Base-by-base conservation (phyloP, 2,888 invertebrate species). In the Drosophila monieri region DNA sequence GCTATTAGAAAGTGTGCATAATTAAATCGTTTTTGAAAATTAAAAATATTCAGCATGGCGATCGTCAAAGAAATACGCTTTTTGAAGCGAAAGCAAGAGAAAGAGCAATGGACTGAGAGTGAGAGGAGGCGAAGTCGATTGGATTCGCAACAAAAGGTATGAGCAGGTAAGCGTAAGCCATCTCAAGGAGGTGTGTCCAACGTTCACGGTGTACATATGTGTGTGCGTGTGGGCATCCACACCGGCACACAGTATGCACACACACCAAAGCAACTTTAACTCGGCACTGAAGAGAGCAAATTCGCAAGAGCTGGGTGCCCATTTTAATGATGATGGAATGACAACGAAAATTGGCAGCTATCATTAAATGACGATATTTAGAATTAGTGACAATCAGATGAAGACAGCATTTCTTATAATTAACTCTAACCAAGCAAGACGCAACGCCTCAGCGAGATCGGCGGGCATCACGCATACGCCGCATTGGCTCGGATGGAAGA, bases 381-480 rank as follows among this genome's bases (percentile, higher is more conserved):
- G 79, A 79, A 85, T 81, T 85, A 77, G 85, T 81, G 78, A 76
- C 78, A 88, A 81, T 78, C 75, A 79, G 74, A 86, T 84, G 81
- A 87, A 80, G 84, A 85, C 79, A 78, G 76, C 74, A 81, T 72
- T 79, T 80, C 78, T 74, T 77, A 80, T 89, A 90, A 89, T 89
- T 88, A 90, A 89, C 76, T 81, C 76, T 81, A 89, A 84, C 89
- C 89, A 90, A 85, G 89, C 90, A 81, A 74, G 73, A 75, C 78
- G 76, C 55, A 76, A 89, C 80, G 90, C 76, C 83, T 89, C 89
- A 77, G 58, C 83, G 80, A 76, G 76, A 79, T 73, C 64, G 51
- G 62, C 44, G 48, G 60, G 65, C 48, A 77, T 62, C 60, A 58
- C 46, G 46, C 56, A 68, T 61, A 60, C 53, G 69, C 64, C 44